Evolutionary conservation across 2,797 vertebrate species (phyloP), one percentile per base, ranked within the genome.

Genomic region (Anabas testudineus): DNA sequence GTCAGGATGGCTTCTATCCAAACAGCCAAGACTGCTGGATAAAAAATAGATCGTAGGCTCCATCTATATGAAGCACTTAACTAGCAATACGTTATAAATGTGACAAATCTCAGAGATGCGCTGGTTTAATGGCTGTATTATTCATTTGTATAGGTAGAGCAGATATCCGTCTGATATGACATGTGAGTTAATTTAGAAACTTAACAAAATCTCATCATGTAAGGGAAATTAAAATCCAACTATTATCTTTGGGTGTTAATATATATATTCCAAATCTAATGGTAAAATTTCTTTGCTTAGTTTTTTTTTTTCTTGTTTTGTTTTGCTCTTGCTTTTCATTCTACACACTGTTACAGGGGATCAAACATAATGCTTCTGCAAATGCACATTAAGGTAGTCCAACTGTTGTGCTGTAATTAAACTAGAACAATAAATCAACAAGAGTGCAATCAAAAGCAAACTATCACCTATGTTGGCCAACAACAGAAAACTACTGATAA

Each of bases 331-430:
- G 3, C 19, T 72, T 66, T 57, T 56, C 53, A 74, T 74, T 78
- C 57, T 71, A 81, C 60, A 78, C 71, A 75, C 67, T 60, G 71
- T 78, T 83, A 66, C 53, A 57, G 47, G 42, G 71, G 76, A 87
- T 84, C 45, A 70, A 37, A 71, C 51, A 2, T 80, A 88, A 87
- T 80, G 73, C 82, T 53, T 74, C 71, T 65, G 80, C 67, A 87
- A 84, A 88, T 71, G 70, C 73, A 79, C 54, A 72, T 82, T 87
- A 84, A 80, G 67, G 76, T 84, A 61, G 78, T 78, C 83, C 83
- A 85, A 91, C 86, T 83, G 84, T 75, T 83, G 82, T 70, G 87
- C 76, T 80, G 82, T 88, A 87, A 90, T 87, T 89, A 88, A 87
- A 87, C 63, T 58, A 55, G 69, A 84, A 80, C 73, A 82, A 88